Base-by-base conservation (phyloP, 2,797 vertebrate species). In the Peromyscus nudipes region DNA sequence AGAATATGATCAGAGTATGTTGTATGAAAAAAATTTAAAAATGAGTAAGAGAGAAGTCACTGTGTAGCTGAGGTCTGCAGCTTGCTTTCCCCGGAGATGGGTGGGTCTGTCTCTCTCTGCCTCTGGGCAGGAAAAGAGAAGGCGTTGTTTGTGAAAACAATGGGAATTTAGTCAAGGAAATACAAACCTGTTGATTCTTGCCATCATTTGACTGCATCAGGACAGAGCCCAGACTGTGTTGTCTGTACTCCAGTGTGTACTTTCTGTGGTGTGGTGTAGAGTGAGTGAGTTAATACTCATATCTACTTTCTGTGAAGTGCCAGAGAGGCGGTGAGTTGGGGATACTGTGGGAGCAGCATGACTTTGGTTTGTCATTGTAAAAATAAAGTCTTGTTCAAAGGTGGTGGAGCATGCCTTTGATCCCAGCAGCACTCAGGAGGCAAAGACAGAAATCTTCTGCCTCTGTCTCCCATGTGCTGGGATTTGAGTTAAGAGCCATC, bases 101-200 rank as follows among this genome's bases (percentile, higher is more conserved):
- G 81, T 23, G 62, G 91, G 19, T 92, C 49, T 65, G 60, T 89
- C 82, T 97, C 25, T 95, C 12, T 96, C 62, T 81, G 92, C 97
- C 85, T 77, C 93, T 79, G 77, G 96, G 96, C 94, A 94, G 67
- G 93, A 86, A 96, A 96, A 97, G 80, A 60, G 80, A 94, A 5
- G 17, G 12, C 71, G 92, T 95, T 96, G 93, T 93, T 88, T 75
- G 77, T 77, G 80, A 92, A 94, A 92, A 82, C 60, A 75, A 3
- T 57, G 37, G 81, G 91, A 76, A 89, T 71, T 92, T 67, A 92
- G 62, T 40, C 65, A 76, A 93, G 95, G 93, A 97, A 94, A 81
- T 97, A 65, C 91, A 95, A 64, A 75, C 94, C 46, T 95, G 96
- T 96, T 88, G 60, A 84, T 71, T 96, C 96, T 96, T 97, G 97